phyloP scores from a whole-genome alignment of 2,113 vertebrate species.

The Rhinopithecus roxellana region DNA sequence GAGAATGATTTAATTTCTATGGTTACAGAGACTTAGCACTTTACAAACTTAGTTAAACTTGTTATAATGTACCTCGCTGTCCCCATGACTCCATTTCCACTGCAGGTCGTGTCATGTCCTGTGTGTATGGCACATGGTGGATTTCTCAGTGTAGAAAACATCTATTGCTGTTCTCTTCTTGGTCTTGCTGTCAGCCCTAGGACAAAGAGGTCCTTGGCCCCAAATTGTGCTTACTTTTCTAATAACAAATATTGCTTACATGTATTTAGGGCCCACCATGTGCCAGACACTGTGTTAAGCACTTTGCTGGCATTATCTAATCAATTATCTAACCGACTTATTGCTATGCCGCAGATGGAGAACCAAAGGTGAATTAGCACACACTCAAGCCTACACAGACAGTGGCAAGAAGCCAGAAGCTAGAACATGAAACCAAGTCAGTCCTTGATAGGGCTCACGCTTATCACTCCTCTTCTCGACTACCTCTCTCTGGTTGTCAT shows the following conservation, averaged over 20 bases:
- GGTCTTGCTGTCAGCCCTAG: background rate
- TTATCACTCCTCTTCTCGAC: background rate
- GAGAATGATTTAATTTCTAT: conserved; percentile 52
- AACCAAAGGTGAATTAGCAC: background rate
- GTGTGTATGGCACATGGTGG: background rate
- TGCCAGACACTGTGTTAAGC: background rate
- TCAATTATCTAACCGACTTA: background rate
- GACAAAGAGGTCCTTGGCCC: background rate
- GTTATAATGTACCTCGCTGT: background rate
- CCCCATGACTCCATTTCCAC: background rate
- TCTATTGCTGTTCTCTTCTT: background rate
- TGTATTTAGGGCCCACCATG: background rate
- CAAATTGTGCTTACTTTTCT: background rate
- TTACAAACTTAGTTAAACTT: conserved; percentile 34
- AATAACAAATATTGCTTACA: background rate
- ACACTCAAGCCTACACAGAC: background rate
- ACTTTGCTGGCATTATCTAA: background rate
- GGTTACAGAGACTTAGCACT: conserved; percentile 8
- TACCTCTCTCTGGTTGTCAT: background rate
- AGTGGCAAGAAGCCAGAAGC: background rate
- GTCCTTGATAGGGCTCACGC: background rate
- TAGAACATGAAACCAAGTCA: background rate
- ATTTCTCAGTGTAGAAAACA: background rate
- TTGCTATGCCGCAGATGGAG: background rate
- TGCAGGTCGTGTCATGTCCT: background rate